Evolutionary conservation across 2,797 vertebrate genomes (phyloP), one percentile per base, ranked within the genome.

Genomic region (Eleutherodactylus coqui): DNA sequence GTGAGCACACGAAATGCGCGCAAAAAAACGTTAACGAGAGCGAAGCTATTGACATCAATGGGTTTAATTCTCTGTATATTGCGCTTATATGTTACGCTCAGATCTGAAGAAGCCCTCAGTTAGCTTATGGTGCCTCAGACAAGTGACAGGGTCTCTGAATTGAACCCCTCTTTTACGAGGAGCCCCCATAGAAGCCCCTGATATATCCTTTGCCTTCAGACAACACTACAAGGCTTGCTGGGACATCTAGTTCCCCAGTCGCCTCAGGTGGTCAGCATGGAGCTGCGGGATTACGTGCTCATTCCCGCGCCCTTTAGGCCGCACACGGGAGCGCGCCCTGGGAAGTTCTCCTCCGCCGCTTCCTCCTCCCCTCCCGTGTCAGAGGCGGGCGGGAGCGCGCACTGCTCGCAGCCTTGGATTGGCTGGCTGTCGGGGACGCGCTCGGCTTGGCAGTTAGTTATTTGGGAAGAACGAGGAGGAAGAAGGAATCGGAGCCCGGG

Each of bases 361-460:
- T 19, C 49, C 49, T 16, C 53, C 53, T 55, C 77, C 45, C 67
- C 34, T 86, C 64, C 49, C 36, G 47, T 21, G 29, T 38, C 38
- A 69, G 17, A 83, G 69, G 4, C 64, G 32, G 9, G 11, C 67
- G 45, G 79, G 67, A 49, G 55, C 60, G 85, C 78, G 78, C 69
- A 2, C n/a, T 10, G 19, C 70, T 17, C 3, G 7, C 19, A 58
- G 73, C 67, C 16, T 64, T 47, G 19, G 89, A 89, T 8, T 87
- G 72, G 73, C 67, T 75, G 75, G 43, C 5, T n/a, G 76, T 55
- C 64, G 84, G 86, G 88, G 82, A 62, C 70, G 75, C 72, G 78
- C 75, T 62, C 27, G 13, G 88, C 81, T 34, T 29, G 70, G 38
- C 34, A 75, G 64, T 76, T 58, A 81, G 70, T 84, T 83, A 83